Base-by-base conservation (phyloP, 1,140 invertebrate genomes). In the Zeugodacus cucurbitae region DNA sequence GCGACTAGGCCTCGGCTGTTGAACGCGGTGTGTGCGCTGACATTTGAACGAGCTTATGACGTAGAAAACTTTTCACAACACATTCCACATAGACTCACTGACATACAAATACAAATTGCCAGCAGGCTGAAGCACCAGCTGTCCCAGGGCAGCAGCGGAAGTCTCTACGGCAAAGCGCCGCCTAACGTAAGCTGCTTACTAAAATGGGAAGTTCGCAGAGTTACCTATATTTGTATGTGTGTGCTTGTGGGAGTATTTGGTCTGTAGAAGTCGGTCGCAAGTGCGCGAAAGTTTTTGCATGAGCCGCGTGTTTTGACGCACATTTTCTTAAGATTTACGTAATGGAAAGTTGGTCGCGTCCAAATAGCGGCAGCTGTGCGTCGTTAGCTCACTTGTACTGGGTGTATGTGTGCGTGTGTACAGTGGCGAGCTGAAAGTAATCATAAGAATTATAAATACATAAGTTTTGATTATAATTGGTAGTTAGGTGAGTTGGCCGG, bases 391-490 rank as follows among this genome's bases (percentile, higher is more conserved):
- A 5, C 5, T 26, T 1, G 34, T 20, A 37, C 2, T 70, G 29
- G 3, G 32, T 37, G 67, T 59, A 22, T 22, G 17, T 11, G 34
- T 74, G 6, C 34, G 67, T 74, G 34, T 7, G 11, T n/a, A 7
- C 22, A 41, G 37, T 34, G 41, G 67, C 34, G 34, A 74, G 34
- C 22, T 37, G 67, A 37, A 74, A 74, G 67, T 74, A 74, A 74
- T 74, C 67, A 74, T 17, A 37, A 74, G 67, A 74, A 41, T 37
- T 74, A 74, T 74, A 41, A 74, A 74, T 62, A 62, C 58, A 62
- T 74, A 74, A 74, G 67, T 74, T 74, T 74, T 74, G 67, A 74
- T 74, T 74, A 74, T 41, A 74, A 74, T 74, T 41, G 67, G 32
- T 74, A 74, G 67, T 74, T 74, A 37, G 67, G 67, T 34, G 67